Percentiles rank a stretch among this genome's conserved stretches.
Evolutionary conservation across 2,113 vertebrate genomes (phyloP).

Genomic region (Myotis lucifugus): DNA sequence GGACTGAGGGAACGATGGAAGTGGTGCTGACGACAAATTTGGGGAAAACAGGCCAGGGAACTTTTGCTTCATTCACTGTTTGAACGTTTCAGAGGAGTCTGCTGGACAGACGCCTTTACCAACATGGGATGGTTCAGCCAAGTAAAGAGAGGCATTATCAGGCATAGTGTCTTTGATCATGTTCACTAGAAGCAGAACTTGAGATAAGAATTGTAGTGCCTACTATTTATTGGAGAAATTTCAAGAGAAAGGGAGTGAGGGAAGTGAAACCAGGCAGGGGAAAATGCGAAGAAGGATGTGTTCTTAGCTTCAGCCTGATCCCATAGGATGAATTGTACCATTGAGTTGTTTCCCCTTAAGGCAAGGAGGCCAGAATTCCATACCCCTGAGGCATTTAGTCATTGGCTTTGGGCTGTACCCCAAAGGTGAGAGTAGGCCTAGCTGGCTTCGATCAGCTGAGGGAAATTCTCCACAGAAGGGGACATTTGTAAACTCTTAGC

Average conservation of each 20-base stretch:
- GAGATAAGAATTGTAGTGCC: not conserved
- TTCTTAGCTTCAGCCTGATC: not conserved
- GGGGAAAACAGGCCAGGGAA: not conserved
- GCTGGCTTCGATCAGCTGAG: not conserved
- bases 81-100: not conserved
- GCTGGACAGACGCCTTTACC: not conserved
- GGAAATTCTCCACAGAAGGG: conserved; percentile 15
- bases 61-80: not conserved
- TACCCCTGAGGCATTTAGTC: not conserved
- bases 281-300: not conserved
- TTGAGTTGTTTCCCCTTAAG: not conserved
- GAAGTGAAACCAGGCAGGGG: not conserved
- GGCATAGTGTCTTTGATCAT: not conserved
- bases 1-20: not conserved
- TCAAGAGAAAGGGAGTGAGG: not conserved
- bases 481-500: not conserved
- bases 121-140: not conserved
- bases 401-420: not conserved
- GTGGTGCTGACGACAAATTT: not conserved
- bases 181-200: not conserved
- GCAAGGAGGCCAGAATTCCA: conserved; percentile 18
- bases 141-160: not conserved
- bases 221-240: not conserved
- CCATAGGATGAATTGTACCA: not conserved
- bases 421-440: not conserved